These are phyloP conservation scores for Amblyjoppa proteus DNA, from an alignment of 2,888 invertebrate genomes.

Conservation along the genomic window DNA sequence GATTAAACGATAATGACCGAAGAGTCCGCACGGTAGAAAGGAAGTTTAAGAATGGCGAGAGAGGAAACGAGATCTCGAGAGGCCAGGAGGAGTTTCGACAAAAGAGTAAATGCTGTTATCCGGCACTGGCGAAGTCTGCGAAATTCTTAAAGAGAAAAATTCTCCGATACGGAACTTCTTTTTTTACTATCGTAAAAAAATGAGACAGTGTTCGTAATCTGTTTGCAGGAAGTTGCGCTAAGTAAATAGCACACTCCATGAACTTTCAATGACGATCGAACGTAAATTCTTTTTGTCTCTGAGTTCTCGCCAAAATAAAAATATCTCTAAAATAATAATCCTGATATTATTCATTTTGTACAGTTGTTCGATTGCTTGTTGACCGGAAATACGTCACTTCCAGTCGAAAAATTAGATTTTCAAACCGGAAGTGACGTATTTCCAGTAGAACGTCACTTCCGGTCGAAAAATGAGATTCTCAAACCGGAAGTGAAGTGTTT, in stretches of 20 bases:
- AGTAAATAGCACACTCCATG: no score
- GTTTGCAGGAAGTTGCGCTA: no score
- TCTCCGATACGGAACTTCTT: neutral
- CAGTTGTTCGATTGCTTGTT: neutral
- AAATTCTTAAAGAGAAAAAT: neutral
- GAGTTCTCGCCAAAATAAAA: no score
- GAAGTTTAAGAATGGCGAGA: neutral
- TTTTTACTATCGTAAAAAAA: neutral
- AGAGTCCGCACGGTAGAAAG: neutral
- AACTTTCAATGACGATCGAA: no score
- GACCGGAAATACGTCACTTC: neutral
- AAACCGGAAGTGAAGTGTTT: no score
- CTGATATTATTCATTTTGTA: neutral
- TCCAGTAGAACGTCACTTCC: no score
- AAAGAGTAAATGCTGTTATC: neutral
- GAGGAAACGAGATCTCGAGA: neutral
- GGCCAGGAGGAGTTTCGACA: neutral
- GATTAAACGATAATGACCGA: conserved; percentile 8
- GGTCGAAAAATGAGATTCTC: no score
- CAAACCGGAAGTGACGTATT: no score
- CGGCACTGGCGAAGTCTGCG: neutral
- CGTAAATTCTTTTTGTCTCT: no score
- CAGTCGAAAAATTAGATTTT: no score
- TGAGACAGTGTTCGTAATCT: no score
- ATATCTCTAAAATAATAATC: no score